Percentiles rank a stretch among this genome's conserved stretches.
These are phyloP conservation scores for Microplitis mediator DNA, from an alignment of 1,140 invertebrate species.

Conservation along the genomic window DNA sequence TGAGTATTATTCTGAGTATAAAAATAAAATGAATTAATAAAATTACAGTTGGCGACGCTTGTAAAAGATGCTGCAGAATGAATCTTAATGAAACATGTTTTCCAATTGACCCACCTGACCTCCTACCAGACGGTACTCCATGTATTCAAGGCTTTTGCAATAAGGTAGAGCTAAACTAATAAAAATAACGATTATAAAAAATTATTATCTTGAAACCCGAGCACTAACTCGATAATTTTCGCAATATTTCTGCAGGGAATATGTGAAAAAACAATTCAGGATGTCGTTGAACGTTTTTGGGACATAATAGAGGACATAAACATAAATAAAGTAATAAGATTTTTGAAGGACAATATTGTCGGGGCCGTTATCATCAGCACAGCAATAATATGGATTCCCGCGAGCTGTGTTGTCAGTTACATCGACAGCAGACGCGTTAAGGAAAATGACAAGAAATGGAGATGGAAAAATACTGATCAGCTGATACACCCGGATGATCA, in stretches of 20 bases:
- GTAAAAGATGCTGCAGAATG: slow-evolving; percentile 88
- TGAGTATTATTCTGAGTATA: not conserved
- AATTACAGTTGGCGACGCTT: slow-evolving; percentile 78
- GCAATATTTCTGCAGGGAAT: slow-evolving; percentile 70
- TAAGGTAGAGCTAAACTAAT: slow-evolving; percentile 66
- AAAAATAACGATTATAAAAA: slow-evolving; percentile 1
- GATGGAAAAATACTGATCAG: slow-evolving; percentile 59
- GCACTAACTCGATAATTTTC: slow-evolving; percentile 13
- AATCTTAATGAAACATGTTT: slow-evolving; percentile 90
- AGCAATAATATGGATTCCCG: slow-evolving; percentile 90
- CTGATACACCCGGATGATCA: slow-evolving; percentile 59
- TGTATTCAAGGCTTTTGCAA: slow-evolving; percentile 97
- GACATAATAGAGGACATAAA: slow-evolving; percentile 96
- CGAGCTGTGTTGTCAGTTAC: slow-evolving; percentile 82
- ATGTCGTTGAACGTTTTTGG: slow-evolving; percentile 94
- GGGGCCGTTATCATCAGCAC: slow-evolving; percentile 88
- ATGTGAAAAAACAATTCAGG: slow-evolving; percentile 93
- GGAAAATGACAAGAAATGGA: slow-evolving; percentile 59
- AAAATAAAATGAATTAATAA: slow-evolving; percentile 1
- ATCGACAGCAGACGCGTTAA: slow-evolving; percentile 72
- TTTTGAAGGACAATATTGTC: slow-evolving; percentile 87
- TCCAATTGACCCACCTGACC: slow-evolving; percentile 84
- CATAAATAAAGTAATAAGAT: slow-evolving; percentile 88
- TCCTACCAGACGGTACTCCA: slow-evolving; percentile 90
- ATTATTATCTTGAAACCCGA: not conserved